Base-by-base conservation (phyloP, 2,888 invertebrate species). In the Drosophila cognata region DNA sequence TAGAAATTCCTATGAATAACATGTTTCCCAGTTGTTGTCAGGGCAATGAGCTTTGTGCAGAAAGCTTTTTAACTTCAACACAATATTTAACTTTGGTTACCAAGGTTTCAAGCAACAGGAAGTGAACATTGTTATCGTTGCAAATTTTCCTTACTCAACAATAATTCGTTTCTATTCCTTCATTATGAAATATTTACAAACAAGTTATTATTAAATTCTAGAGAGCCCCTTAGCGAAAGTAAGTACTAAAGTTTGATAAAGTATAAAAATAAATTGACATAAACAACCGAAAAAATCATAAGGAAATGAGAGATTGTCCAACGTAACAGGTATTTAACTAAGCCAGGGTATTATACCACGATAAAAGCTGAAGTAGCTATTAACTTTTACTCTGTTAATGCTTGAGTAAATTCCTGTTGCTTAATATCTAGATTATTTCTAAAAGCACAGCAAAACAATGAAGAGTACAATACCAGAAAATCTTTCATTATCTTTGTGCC, bases 11-110 rank as follows among this genome's bases (percentile, higher is more conserved):
- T 46, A 11, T 57, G 57, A 81, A 76, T 51, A 74, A 75, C 71
- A 52, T 16, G 28, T 11, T 57, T 61, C 50, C 31, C 1, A 62
- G 46, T 25, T 33, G 88, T 84, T 81, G 68, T 28, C 82, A 84
- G 28, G 85, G 77, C 21, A 46, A 89, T 61, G n/a, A 82, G 68
- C 66, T 72, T 69, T 31, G 29, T 28, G 0, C 2, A 5, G 5
- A 33, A 18, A 16, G 29, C 25, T 8, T 33, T 21, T n/a, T 53
- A 51, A 58, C 53, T 66, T 58, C 10, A 5, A 16, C 18, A 38
- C 46, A 46, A 16, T 2, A 16, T 25, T 41, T 28, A 56, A 69
- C 78, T 81, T 67, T 28, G 13, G 69, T 72, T 48, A 4, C 69
- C 69, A 72, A 36, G 48, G 36, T 38, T 18, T 25, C n/a, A 16